These are phyloP conservation scores for Cenopis cana DNA, from an alignment of 2,888 invertebrate species.

Conservation along the genomic window DNA sequence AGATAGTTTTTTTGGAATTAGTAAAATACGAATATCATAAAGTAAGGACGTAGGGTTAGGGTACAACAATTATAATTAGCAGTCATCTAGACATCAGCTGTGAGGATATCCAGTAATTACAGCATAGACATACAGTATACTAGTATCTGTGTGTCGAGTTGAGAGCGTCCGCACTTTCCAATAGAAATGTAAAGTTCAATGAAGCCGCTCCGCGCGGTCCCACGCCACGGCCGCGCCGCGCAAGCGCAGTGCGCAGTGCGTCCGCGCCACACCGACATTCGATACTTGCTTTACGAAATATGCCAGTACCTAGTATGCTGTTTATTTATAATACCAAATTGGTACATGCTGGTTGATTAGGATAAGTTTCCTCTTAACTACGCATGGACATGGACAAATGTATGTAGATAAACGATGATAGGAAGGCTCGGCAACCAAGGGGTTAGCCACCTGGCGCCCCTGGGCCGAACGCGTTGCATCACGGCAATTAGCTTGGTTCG, in stretches of 20 bases:
- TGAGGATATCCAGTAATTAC: background rate
- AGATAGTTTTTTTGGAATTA: too few species aligned
- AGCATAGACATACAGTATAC: background rate
- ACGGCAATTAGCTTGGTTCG: background rate
- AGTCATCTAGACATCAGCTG: too few species aligned
- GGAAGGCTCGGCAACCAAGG: background rate
- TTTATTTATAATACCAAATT: background rate
- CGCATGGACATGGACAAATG: too few species aligned
- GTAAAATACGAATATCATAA: background rate
- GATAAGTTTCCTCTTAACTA: background rate
- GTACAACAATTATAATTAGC: too few species aligned
- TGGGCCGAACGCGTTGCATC: background rate
- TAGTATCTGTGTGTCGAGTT: background rate
- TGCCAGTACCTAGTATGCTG: too few species aligned
- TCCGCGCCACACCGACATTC: background rate
- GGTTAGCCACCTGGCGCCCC: background rate
- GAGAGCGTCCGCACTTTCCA: conserved; percentile 33
- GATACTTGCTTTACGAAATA: background rate
- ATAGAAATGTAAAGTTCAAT: conserved; percentile 41
- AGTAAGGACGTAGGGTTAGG: background rate
- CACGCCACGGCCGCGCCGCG: conserved; percentile 19
- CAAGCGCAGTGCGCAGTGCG: background rate
- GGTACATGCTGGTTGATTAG: background rate
- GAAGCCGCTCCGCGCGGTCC: conserved; percentile 20
- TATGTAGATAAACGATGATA: background rate